Evolutionary conservation across 2,797 vertebrate species (phyloP), one percentile per base, ranked within the genome.

Genomic region (Ceryle rudis): DNA sequence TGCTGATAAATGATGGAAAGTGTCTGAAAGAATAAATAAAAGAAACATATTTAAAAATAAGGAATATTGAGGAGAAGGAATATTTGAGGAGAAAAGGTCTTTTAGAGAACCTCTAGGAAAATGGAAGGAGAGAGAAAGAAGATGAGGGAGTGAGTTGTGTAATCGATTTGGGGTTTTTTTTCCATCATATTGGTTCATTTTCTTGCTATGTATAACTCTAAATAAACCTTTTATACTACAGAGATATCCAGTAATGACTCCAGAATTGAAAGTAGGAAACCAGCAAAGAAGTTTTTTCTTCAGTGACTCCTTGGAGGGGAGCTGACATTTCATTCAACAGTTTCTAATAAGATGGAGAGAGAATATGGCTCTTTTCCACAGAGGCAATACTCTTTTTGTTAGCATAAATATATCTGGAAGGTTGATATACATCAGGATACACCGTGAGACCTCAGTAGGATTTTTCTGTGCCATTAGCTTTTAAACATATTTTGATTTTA

Each of bases 141-240:
- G 77, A 77, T 46, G 3, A 66, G 10, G 64, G 18, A 82, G 26
- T 51, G 19, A 65, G 10, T 4, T 96, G 64, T 41, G 51, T 80
- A 37, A 92, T 86, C 35, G 93, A 83, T 91, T 95, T 86, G 73
- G 1, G 73, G 0, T 0, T 11, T 86, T 62, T 64, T 86, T 85
- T 54, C 57, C 22, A 44, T 71, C 21, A 44, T 3, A 91, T 66
- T 95, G 37, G 72, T 83, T 90, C 54, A 28, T 94, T 79, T 96
- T 97, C 70, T 97, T 93, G 67, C 60, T 93, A 75, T 78, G 89
- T 79, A 47, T 91, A 95, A 93, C 49, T 94, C 77, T 94, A 52
- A 91, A 75, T 29, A 75, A 31, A 69, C 2, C 1, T 75, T 91
- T 79, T 60, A 67, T 46, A 23, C 7, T 37, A 14, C 44, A 42